Evolutionary conservation across 2,797 vertebrate species (phyloP).

Genomic region (Rhincodon typus): DNA sequence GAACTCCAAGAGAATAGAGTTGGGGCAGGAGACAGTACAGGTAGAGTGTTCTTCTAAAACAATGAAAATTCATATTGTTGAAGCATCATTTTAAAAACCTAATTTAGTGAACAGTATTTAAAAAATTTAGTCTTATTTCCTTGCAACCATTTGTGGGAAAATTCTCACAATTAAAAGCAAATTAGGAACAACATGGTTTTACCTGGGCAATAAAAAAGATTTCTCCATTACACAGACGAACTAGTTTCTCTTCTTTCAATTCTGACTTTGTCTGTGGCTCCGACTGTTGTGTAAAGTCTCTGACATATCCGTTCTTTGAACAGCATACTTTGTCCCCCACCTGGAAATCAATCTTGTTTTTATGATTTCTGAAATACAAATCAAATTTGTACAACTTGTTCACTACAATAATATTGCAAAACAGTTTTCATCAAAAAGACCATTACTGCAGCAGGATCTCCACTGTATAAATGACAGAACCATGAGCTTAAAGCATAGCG

Average conservation of each 20-base stretch:
- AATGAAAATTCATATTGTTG: too few relatives aligned
- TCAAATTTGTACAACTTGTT: background rate
- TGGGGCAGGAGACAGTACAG: too few relatives aligned
- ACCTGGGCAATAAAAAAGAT: conserved; percentile 68
- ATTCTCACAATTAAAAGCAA: background rate
- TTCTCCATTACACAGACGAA: conserved; percentile 70
- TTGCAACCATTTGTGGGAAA: background rate
- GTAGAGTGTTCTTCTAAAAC: background rate
- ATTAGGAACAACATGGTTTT: conserved; percentile 13
- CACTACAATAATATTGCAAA: background rate
- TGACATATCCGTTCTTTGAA: conserved; percentile 60
- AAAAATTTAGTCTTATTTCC: background rate
- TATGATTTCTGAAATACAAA: conserved; percentile 52
- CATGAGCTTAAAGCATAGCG: background rate
- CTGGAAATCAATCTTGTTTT: conserved; percentile 52
- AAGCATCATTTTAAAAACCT: background rate
- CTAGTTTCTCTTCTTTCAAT: background rate
- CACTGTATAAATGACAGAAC: background rate
- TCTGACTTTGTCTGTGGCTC: background rate
- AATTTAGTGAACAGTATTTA: background rate
- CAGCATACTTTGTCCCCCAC: conserved; percentile 69
- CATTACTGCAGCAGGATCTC: background rate
- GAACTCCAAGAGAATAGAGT: background rate
- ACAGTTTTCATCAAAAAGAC: background rate
- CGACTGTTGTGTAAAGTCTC: conserved; percentile 47